Conservation (phyloP, 2,888 invertebrate genomes). For the Drosophila emarginata region DNA sequence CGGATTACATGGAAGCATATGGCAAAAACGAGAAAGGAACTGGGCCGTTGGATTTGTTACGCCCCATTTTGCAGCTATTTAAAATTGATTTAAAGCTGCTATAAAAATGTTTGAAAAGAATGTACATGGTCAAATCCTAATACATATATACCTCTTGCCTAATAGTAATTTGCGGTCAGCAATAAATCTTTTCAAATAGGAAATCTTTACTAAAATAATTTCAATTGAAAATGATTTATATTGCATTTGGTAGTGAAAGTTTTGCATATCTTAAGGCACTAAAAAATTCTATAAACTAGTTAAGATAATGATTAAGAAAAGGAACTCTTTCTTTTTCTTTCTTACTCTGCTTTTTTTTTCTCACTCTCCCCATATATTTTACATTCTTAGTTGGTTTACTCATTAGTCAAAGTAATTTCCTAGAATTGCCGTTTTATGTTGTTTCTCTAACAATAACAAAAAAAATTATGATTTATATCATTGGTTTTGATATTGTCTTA, state of each 20-base stretch:
- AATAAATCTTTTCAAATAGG: constrained; percentile 46
- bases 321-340: too few species aligned
- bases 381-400: not conserved
- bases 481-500: constrained; percentile 56
- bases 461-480: constrained; percentile 68
- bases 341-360: too few species aligned
- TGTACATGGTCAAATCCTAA: not conserved
- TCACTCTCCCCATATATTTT: not conserved
- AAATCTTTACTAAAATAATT: not conserved
- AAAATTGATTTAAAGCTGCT: constrained; percentile 66
- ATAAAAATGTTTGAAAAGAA: constrained; percentile 5
- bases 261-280: not conserved
- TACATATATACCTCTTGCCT: too few species aligned
- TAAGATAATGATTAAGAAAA: too few species aligned
- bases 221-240: not conserved
- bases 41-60: constrained; percentile 38
- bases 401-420: constrained; percentile 26
- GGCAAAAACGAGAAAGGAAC: constrained; percentile 25
- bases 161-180: constrained; percentile 24
- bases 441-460: constrained; percentile 11
- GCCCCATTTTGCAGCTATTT: constrained; percentile 60
- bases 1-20: constrained; percentile 47
- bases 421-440: constrained; percentile 4
- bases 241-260: not conserved
- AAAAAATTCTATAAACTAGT: not conserved